A percentile compares a stretch with the other conserved stretches of the same genome.
Evolutionary conservation across 2,797 vertebrate genomes (phyloP).

Genomic region (Lepilemur ruficaudatus): DNA sequence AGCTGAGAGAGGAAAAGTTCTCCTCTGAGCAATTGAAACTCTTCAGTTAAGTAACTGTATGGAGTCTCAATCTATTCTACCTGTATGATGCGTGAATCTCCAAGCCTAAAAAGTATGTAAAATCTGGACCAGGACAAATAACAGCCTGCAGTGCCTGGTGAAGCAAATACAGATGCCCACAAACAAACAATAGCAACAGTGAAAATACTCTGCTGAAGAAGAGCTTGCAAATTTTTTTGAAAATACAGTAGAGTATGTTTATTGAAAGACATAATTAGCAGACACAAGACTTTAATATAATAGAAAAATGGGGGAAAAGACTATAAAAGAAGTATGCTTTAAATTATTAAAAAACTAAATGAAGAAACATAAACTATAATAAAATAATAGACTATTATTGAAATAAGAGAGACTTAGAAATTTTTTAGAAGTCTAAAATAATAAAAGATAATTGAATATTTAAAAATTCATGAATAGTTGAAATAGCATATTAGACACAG

Average conservation of each 20-base stretch:
- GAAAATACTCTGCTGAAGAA: neutral
- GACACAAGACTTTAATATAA: neutral
- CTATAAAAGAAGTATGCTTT: neutral
- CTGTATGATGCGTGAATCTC: neutral
- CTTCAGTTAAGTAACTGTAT: neutral
- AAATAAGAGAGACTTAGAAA: neutral
- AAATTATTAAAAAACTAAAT: neutral
- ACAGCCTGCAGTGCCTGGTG: neutral
- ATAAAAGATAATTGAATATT: neutral
- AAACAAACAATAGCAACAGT: neutral
- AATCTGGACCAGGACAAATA: neutral
- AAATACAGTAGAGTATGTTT: neutral
- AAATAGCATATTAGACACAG: neutral
- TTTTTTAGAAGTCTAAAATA: neutral
- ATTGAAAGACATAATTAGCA: neutral
- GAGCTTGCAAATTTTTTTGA: neutral
- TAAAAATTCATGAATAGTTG: neutral
- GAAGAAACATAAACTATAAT: neutral
- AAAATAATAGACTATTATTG: neutral
- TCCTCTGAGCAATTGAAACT: neutral
- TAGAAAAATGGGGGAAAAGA: neutral
- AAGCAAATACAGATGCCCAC: neutral
- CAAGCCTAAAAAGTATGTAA: neutral
- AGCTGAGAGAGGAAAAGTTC: neutral
- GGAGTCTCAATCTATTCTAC: neutral